Evolutionary conservation across 2,888 invertebrate species (phyloP).

Genomic region (Muschampia plurimacula): DNA sequence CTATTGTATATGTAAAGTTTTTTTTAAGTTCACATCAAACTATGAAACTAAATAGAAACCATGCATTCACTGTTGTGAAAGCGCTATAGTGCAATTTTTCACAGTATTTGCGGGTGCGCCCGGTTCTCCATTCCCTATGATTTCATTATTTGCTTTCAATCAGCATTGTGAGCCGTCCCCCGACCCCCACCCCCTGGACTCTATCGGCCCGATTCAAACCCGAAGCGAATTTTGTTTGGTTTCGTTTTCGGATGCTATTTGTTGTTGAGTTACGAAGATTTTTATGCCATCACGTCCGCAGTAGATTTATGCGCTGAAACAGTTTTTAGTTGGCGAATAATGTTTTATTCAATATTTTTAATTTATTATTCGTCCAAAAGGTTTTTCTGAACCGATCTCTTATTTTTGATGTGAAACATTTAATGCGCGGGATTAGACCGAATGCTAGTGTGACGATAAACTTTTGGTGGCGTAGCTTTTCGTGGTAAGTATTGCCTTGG

Average conservation of each 20-base stretch:
- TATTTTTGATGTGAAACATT: too few relatives aligned
- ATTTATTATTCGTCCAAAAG: neutral
- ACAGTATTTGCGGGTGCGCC: conserved; percentile 73
- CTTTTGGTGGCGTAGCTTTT: too few relatives aligned
- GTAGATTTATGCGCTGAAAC: conserved; percentile 37
- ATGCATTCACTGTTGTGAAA: conserved; percentile 60
- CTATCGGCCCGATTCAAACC: conserved; percentile 53
- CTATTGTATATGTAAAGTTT: too few relatives aligned
- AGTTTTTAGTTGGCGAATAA: conserved; percentile 24
- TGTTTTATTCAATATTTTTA: conserved; percentile 34
- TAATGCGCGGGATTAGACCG: too few relatives aligned
- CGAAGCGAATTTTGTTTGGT: conserved; percentile 80
- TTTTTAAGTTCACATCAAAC: conserved; percentile 5
- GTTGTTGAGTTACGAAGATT: conserved; percentile 75
- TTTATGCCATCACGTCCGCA: conserved; percentile 49
- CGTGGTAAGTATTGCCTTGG: too few relatives aligned
- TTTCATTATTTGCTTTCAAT: conserved; percentile 86
- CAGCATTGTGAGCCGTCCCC: conserved; percentile 78
- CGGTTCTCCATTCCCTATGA: conserved; percentile 74
- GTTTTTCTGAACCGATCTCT: too few relatives aligned
- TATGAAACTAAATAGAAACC: neutral
- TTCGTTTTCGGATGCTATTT: conserved; percentile 82
- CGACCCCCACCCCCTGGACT: conserved; percentile 44
- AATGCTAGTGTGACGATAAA: too few relatives aligned
- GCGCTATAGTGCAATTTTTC: conserved; percentile 76